Conservation (phyloP, 1,140 invertebrate genomes). For the Maniola jurtina region DNA sequence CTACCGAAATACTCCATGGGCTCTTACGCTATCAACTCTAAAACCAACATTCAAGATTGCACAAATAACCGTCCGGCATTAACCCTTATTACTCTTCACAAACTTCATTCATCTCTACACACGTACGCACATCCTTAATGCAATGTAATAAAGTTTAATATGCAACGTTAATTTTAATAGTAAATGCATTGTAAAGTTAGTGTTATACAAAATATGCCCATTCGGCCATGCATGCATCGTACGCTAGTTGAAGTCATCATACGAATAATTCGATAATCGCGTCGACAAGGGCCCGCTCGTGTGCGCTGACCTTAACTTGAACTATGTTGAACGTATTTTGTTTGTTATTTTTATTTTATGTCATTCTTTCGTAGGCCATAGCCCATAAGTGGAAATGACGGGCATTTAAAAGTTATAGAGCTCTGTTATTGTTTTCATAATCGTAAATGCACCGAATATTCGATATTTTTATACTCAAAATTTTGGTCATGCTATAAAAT, state of each 20-base stretch:
- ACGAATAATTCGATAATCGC: constrained; percentile 53
- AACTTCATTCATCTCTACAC: constrained; percentile 34
- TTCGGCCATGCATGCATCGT: constrained; percentile 36
- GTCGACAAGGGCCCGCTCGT: constrained; percentile 25
- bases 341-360: constrained; percentile 10
- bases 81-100: constrained; percentile 61
- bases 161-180: constrained; percentile 30
- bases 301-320: constrained; percentile 30
- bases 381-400: neutral
- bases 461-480: too few relatives aligned
- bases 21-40: constrained; percentile 27
- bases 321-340: constrained; percentile 22
- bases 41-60: constrained; percentile 68
- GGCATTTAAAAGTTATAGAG: neutral
- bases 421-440: neutral
- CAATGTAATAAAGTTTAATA: constrained; percentile 42
- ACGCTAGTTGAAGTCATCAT: constrained; percentile 45
- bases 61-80: constrained; percentile 60
- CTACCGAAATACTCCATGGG: neutral
- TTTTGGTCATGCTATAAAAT: too few relatives aligned
- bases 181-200: constrained; percentile 27
- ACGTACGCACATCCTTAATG: constrained; percentile 28
- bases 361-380: neutral
- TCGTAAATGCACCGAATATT: neutral
- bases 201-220: constrained; percentile 37